A percentile compares a stretch with the other conserved stretches of the same genome.
Conservation (phyloP, 53 echinoderm and acorn worm genomes). For the Holothuria scabra region DNA sequence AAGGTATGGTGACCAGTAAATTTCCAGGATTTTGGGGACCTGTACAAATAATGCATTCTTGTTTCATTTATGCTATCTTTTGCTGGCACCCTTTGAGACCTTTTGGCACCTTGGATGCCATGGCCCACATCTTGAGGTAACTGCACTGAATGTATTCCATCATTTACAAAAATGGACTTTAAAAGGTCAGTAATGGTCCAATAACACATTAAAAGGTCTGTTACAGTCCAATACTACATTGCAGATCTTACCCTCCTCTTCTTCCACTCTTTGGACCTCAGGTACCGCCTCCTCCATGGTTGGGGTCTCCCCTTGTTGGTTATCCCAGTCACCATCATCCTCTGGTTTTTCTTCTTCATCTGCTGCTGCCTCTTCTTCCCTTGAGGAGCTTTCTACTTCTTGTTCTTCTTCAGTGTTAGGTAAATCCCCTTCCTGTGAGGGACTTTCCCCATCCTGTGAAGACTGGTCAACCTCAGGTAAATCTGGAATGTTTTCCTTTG, state of each 20-base stretch:
- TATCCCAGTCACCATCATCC: slow-evolving; percentile 53
- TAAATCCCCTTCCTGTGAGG: slow-evolving; percentile 18
- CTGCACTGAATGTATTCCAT: too few species aligned
- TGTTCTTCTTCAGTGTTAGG: slow-evolving; percentile 30
- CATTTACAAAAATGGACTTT: too few species aligned
- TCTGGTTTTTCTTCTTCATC: slow-evolving; percentile 61
- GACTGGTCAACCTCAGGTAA: slow-evolving; percentile 52
- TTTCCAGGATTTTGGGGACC: too few species aligned
- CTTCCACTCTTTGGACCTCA: not conserved
- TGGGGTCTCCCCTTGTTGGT: slow-evolving; percentile 9
- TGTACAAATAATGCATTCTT: too few species aligned
- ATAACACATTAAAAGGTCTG: too few species aligned
- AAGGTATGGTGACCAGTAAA: too few species aligned
- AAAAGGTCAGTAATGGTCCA: too few species aligned
- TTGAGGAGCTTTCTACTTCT: slow-evolving; percentile 33
- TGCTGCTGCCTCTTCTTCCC: slow-evolving; percentile 64
- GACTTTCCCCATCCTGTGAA: slow-evolving; percentile 48
- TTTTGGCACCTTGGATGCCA: too few species aligned
- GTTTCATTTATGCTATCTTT: too few species aligned
- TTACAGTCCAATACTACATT: too few species aligned
- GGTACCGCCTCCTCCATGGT: slow-evolving; percentile 27
- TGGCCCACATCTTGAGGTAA: too few species aligned
- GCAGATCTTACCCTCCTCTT: not conserved
- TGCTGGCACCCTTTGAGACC: too few species aligned
- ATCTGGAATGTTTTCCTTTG: slow-evolving; percentile 33